Evolutionary conservation across 2,888 invertebrate genomes (phyloP), one percentile per base, ranked within the genome.

Genomic region (Isotomurus palustris): DNA sequence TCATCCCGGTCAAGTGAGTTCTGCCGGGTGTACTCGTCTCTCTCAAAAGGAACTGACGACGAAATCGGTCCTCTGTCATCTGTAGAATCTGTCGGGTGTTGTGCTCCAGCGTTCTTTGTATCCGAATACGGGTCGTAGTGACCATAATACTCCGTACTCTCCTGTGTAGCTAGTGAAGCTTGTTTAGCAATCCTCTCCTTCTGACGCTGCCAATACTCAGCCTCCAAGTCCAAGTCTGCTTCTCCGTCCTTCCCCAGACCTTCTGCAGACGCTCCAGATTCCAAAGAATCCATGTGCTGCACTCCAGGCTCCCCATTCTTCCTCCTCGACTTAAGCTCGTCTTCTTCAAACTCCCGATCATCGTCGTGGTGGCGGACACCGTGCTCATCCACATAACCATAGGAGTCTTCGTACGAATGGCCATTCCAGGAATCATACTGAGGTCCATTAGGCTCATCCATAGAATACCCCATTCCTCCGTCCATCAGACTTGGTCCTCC

Each of bases 141-240:
- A 17, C 51, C 57, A 38, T 50, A 65, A 54, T 60, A 63, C 8
- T 60, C 54, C 1, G 58, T 49, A 0, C 64, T 45, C 10, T 66
- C 65, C 52, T 62, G 58, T 38, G 60, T 55, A 25, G 56, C 36
- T 36, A 70, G 52, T 10, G 65, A 60, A 24, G 67, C 61, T 53
- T 68, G 68, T 47, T 67, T 69, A 6, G 66, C 67, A 49, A 70
- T 70, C 53, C 70, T 54, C 43, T 70, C 70, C 35, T 57, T 58
- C 41, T 70, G 70, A 40, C 65, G 63, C 38, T 67, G 65, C 70
- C 70, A 69, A 49, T 70, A 70, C 53, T 70, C 66, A 41, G 70
- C 68, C 56, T 70, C 70, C 47, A 69, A 65, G 40, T 68, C 60
- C n/a, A n/a, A n/a, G 38, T 65, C 54, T 35, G 66, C 63, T 21